Conservation (phyloP, 2,797 vertebrate species). For the Lepus oiostolus region DNA sequence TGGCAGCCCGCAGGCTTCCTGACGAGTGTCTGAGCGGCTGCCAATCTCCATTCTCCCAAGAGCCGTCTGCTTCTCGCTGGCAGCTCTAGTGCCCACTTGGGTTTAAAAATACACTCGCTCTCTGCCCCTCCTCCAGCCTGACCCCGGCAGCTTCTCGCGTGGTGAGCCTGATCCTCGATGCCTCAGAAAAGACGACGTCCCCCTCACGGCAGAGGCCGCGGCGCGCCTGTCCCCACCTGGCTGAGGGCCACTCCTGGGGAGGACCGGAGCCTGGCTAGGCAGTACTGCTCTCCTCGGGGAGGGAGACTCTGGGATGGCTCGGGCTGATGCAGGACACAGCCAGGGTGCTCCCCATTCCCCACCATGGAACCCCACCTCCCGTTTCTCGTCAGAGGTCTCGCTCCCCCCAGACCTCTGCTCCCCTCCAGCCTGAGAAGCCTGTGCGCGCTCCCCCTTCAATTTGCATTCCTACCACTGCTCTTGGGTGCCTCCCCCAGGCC, state of each 20-base stretch:
- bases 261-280: background rate
- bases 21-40: slow-evolving; percentile 71
- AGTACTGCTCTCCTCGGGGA: background rate
- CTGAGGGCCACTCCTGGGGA: background rate
- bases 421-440: background rate
- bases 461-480: no score
- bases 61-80: slow-evolving; percentile 65
- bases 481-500: no score
- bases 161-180: background rate
- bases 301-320: background rate
- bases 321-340: no score
- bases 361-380: no score
- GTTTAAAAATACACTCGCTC: slow-evolving; percentile 77
- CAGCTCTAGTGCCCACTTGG: slow-evolving; percentile 75
- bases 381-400: no score
- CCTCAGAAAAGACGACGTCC: background rate
- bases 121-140: slow-evolving; percentile 61
- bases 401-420: background rate
- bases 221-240: background rate
- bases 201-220: no score
- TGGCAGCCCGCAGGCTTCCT: slow-evolving; percentile 54
- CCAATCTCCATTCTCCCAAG: slow-evolving; percentile 64
- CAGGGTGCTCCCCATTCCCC: no score
- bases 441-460: background rate
- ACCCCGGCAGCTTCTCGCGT: no score